Base-by-base conservation (phyloP, 2,888 invertebrate genomes). In the Synanthedon tipuliformis region DNA sequence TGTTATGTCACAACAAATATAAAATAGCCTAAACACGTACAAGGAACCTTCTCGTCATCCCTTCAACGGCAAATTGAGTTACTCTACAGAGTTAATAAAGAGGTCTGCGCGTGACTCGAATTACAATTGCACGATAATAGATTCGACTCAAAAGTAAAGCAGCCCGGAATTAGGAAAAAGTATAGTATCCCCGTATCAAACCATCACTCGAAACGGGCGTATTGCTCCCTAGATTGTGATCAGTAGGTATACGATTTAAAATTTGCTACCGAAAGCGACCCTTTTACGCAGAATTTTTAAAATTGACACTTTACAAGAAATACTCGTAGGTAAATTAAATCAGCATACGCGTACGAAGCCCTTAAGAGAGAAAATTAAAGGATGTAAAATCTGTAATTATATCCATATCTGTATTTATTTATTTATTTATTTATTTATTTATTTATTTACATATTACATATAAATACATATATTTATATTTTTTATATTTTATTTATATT, bases 21-120 rank as follows among this genome's bases (percentile, higher is more conserved):
- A 45, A 13, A 45, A 45, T 45, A 45, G 66, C 65, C 64, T 72
- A 73, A 74, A 75, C 78, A 80, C 79, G 78, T 79, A 72, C 73
- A 62, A 54, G 54, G 62, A 69, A 64, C 69, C 71, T 68, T 69
- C 76, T 80, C 75, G 76, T 78, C 79, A 79, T 79, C 76, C 80
- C 75, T 79, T 78, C 78, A 73, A 72, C 69, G 73, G 73, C 69
- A 79, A 80, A 80, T 79, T 79, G 80, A 80, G 80, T 81, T 79
- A 78, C 78, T 77, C 77, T 75, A 76, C 76, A 70, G 73, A 78
- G 79, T 79, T 81, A 80, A 81, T 81, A 80, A 78, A 78, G 79
- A 78, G 77, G 68, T 64, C 65, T 65, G 71, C 60, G 67, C 80
- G 80, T 81, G 80, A 65, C 60, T 65, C 54, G 80, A 77, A 69